Conservation (phyloP, 1,140 invertebrate species). For the Drosophila bocqueti region DNA sequence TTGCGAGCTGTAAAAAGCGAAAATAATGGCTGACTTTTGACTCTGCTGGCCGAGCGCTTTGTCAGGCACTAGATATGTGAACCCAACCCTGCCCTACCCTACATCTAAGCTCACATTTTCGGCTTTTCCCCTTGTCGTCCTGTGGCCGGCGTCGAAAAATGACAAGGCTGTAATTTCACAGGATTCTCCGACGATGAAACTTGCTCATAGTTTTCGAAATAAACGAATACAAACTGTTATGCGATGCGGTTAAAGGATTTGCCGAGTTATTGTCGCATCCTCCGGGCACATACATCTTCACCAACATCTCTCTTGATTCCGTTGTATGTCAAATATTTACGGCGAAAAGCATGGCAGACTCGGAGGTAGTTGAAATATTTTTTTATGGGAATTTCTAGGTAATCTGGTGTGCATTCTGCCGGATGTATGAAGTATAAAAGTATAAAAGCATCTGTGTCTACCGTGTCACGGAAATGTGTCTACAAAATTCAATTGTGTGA, state of each 20-base stretch:
- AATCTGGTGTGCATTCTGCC: slow-evolving; percentile 14
- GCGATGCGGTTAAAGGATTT: slow-evolving; percentile 17
- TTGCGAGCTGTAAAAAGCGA: slow-evolving; percentile 53
- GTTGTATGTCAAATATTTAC: slow-evolving; percentile 15
- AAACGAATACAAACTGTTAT: slow-evolving; percentile 21
- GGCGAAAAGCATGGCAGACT: slow-evolving; percentile 4
- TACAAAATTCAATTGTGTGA: slow-evolving; percentile 5
- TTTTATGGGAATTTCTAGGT: slow-evolving; percentile 13
- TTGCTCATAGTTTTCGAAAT: slow-evolving; percentile 9
- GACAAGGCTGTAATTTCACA: slow-evolving; percentile 23
- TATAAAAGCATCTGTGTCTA: slow-evolving; percentile 8
- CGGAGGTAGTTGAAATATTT: slow-evolving; percentile 8
- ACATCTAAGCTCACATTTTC: slow-evolving; percentile 19
- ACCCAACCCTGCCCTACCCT: background rate
- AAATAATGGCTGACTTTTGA: slow-evolving; percentile 56
- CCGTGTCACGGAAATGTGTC: background rate
- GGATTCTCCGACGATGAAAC: slow-evolving; percentile 13
- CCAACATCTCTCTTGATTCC: slow-evolving; percentile 9
- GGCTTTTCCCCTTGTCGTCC: slow-evolving; percentile 2
- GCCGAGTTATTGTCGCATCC: slow-evolving; percentile 1
- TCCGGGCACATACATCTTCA: background rate
- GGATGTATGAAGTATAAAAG: slow-evolving; percentile 13
- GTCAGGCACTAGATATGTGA: slow-evolving; percentile 21
- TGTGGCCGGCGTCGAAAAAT: slow-evolving; percentile 15
- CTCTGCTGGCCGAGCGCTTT: slow-evolving; percentile 35